Evolutionary conservation across 2,888 invertebrate species (phyloP), one percentile per base, ranked within the genome.

Genomic region (Mythimna loreyi): DNA sequence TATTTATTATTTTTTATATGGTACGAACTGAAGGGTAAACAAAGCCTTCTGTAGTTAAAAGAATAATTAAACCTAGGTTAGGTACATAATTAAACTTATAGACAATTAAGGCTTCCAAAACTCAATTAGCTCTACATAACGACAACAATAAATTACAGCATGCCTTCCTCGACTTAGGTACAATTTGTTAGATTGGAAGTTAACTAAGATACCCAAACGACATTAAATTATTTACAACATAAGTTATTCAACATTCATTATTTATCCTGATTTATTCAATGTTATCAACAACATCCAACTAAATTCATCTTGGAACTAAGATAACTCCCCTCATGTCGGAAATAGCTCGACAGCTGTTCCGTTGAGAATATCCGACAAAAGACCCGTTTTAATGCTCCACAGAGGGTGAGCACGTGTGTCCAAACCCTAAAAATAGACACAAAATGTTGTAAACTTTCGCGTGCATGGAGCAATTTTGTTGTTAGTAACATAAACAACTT

Each of bases 281-380:
- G 72, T 78, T 80, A 80, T 72, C 72, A 74, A 79, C 72, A 73
- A 78, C 72, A 74, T 65, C 80, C 81, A 79, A 65, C 64, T 73
- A 80, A 85, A 87, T 83, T 84, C 84, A 84, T 85, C 84, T 86
- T 83, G 83, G 60, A 83, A 84, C 81, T 80, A 87, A 90, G 86
- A 86, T 87, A 87, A 89, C 89, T 89, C 91, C 91, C 92, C 89
- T 88, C 89, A 86, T 86, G 87, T 91, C 92, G 87, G 91, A 95
- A 94, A 94, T 94, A 94, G 92, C 90, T 87, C 87, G 92, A 93
- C 95, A 95, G 94, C 94, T 94, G 94, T 92, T 91, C 86, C 86
- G 85, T 83, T 81, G 85, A 85, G 89, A 89, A 92, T 91, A 91
- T 90, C 90, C 91, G 88, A 82, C 84, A 91, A 90, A 89, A 90